Base-by-base conservation (phyloP, 2,888 invertebrate genomes). In the Leuctra nigra region DNA sequence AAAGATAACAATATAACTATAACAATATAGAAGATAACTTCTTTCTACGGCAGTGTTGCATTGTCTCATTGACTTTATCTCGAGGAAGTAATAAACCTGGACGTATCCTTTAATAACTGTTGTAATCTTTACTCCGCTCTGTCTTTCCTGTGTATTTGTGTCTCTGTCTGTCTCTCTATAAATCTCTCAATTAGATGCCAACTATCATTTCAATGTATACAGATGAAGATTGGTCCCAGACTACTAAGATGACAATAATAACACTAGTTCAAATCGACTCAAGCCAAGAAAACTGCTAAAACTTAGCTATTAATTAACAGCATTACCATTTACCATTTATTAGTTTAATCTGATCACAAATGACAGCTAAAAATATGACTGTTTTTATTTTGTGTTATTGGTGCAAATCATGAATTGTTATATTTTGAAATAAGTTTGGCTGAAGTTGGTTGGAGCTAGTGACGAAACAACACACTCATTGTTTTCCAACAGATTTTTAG, bases 151-250 rank as follows among this genome's bases (percentile, higher is more conserved):
- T 50, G 33, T 50, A 35, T 35, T 18, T 50, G 50, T 50, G 7
- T 22, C 33, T 50, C 35, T 50, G 11, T 50, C 29, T 50, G 16
- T 50, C 16, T 50, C 29, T 50, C 29, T 50, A 20, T 50, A 11
- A 20, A 33, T 35, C 18, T 33, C 50, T 35, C 11, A 23, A 18
- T 35, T 50, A 50, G 50, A 33, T 33, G 50, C 50, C 18, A 50
- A 50, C 16, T 50, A 18, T 50, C 18, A 18, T 50, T 22, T 35
- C 18, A 2, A 13, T 44, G 23, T 20, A 41, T 41, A 16, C 41
- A 6, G 41, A 41, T 16, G 50, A 50, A 50, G 50, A 50, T 50
- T 50, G 50, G 50, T 50, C 50, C 50, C 50, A 50, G 50, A 33
- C 18, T 6, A 47, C 7, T 33, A 29, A 24, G 47, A 4, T 22